Base-by-base conservation (phyloP, 1,140 invertebrate genomes). In the Venturia canescens region DNA sequence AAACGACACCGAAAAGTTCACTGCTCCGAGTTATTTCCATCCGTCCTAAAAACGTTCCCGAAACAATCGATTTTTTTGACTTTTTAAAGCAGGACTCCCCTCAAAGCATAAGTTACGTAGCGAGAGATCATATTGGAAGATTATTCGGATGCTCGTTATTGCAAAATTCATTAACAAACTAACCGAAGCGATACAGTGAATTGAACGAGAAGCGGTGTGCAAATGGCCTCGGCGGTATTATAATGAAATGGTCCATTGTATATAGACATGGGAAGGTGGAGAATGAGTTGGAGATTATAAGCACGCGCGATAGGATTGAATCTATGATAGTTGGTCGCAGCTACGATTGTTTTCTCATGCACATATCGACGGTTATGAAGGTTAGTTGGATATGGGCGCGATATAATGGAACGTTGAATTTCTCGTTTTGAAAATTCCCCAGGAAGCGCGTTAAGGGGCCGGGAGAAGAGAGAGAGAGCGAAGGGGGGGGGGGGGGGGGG, bases 381-480 rank as follows among this genome's bases (percentile, higher is more conserved):
- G 66, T 16, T 69, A 34, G 21, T 23, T 23, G 23, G 60, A 21
- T 21, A 53, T 63, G 11, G 1, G 23, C 18, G 11, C 27, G 66
- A 27, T 15, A 69, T 69, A 69, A 69, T 69, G 66, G 66, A 69
- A 69, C 18, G 27, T 31, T 16, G 27, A 69, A 69, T 69, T 69
- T 69, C 16, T 31, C 29, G 29, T 69, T 69, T 16, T 23, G 27
- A 69, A 69, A 69, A 69, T 69, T 21, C 31, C 66, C 15, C 29
- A 63, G n/a, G 27, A 26, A 15, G 74, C 26, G 67, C 50, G 11
- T 21, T 26, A 80, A 75, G 70, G 34, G 26, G 53, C 21, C 29
- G 31, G 76, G 67, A 80, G 80, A 81, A 84, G 78, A 80, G 80
- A 84, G 63, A 80, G 83, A 81, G 48, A 31, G 76, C 80, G 79